These are phyloP conservation scores for Mesoligia furuncula DNA, from an alignment of 2,888 invertebrate genomes.

Conservation along the genomic window DNA sequence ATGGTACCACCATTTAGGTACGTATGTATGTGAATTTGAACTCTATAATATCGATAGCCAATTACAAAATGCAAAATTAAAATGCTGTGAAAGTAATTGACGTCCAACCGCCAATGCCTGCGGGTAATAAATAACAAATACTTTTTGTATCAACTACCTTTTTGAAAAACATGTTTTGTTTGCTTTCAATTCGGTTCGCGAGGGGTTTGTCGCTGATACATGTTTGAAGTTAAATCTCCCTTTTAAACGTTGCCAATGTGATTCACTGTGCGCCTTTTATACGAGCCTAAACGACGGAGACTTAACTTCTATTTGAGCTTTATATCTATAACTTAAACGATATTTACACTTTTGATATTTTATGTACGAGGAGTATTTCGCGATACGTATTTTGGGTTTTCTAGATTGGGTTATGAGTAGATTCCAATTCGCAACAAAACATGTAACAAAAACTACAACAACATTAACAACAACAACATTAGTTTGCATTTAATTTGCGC, in stretches of 20 bases:
- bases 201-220: constrained; percentile 81
- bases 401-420: background rate
- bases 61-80: constrained; percentile 64
- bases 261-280: constrained; percentile 85
- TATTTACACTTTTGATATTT: constrained; percentile 18
- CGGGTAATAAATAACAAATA: constrained; percentile 81
- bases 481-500: background rate
- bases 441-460: background rate
- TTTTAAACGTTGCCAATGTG: constrained; percentile 87
- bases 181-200: constrained; percentile 85
- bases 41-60: constrained; percentile 3
- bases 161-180: constrained; percentile 86
- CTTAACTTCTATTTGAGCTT: constrained; percentile 73
- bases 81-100: constrained; percentile 65
- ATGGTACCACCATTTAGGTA: background rate
- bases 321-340: constrained; percentile 55
- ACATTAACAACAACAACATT: background rate
- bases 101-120: constrained; percentile 68
- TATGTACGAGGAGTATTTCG: background rate
- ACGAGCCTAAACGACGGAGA: constrained; percentile 76
- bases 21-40: background rate
- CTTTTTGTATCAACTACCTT: constrained; percentile 83
- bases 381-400: background rate
- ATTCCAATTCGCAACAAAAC: background rate
- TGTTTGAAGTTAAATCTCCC: constrained; percentile 89